A percentile compares a stretch with the other conserved stretches of the same genome.
These are phyloP conservation scores for Dynastes tityus DNA, from an alignment of 2,888 invertebrate species.

Conservation along the genomic window DNA sequence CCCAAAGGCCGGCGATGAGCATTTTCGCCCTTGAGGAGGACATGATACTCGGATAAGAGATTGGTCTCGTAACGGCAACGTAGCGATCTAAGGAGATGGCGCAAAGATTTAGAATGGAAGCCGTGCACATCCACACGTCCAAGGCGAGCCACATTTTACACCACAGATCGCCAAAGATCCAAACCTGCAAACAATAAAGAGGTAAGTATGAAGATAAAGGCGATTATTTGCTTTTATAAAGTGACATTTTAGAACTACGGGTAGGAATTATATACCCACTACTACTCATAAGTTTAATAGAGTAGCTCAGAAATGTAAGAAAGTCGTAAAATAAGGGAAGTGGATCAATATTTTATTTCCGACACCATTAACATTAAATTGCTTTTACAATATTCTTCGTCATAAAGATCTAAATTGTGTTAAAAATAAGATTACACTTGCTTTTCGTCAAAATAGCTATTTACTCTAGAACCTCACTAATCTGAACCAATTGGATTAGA, in stretches of 20 bases:
- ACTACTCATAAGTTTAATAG: too few species aligned
- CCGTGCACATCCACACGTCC: conserved; percentile 99
- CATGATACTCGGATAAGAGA: conserved; percentile 95
- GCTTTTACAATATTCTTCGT: too few species aligned
- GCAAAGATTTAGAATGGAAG: conserved; percentile 95
- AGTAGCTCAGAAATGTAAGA: too few species aligned
- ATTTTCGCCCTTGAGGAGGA: conserved; percentile 88
- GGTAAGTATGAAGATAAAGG: background rate
- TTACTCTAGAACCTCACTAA: too few species aligned
- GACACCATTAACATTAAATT: too few species aligned
- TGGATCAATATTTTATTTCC: too few species aligned
- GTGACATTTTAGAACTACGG: background rate
- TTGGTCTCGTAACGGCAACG: conserved; percentile 96
- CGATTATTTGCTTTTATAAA: background rate
- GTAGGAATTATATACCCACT: too few species aligned
- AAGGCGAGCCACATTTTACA: conserved; percentile 97
- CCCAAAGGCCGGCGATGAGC: conserved; percentile 94
- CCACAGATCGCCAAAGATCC: conserved; percentile 98
- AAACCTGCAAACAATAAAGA: conserved; percentile 77
- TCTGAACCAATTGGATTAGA: too few species aligned
- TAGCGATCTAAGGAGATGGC: conserved; percentile 96
- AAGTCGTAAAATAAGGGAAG: too few species aligned
- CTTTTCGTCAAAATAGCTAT: too few species aligned
- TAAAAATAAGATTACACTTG: too few species aligned
- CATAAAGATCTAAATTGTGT: too few species aligned